These are phyloP conservation scores for Alca torda DNA, from an alignment of 2,797 vertebrate species.

Conservation along the genomic window DNA sequence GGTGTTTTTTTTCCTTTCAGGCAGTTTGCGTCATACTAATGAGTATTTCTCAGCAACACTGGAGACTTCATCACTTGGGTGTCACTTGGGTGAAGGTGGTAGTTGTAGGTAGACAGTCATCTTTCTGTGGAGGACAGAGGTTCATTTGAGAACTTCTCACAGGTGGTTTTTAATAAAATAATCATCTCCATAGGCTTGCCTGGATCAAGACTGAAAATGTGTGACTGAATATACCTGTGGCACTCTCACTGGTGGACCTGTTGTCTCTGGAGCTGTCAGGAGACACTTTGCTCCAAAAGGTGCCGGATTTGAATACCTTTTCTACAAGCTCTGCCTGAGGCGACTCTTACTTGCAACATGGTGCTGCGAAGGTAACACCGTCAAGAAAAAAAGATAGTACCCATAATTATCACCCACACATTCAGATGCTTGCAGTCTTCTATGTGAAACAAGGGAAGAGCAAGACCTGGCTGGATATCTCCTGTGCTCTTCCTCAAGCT, in stretches of 20 bases:
- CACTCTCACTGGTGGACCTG: background rate
- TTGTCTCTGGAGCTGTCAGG: background rate
- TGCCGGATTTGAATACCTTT: background rate
- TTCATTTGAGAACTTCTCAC: background rate
- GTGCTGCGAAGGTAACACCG: background rate
- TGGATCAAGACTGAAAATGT: background rate
- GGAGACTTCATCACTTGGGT: background rate
- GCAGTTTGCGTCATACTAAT: background rate
- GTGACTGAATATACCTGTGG: background rate
- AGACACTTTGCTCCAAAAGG: background rate
- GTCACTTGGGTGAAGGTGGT: background rate
- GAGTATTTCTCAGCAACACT: background rate
- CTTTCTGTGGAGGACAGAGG: background rate
- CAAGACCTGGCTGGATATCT: background rate
- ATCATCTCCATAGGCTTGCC: background rate
- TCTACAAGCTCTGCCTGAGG: background rate
- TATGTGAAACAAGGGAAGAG: background rate
- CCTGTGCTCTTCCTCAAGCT: background rate
- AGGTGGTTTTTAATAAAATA: background rate
- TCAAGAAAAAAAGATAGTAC: background rate
- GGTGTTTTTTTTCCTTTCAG: background rate
- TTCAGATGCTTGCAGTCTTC: background rate
- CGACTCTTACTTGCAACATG: background rate
- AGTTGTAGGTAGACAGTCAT: background rate
- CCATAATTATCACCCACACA: background rate